phyloP scores from a whole-genome alignment of 2,888 invertebrate species.

The Allolobophora icterica region DNA sequence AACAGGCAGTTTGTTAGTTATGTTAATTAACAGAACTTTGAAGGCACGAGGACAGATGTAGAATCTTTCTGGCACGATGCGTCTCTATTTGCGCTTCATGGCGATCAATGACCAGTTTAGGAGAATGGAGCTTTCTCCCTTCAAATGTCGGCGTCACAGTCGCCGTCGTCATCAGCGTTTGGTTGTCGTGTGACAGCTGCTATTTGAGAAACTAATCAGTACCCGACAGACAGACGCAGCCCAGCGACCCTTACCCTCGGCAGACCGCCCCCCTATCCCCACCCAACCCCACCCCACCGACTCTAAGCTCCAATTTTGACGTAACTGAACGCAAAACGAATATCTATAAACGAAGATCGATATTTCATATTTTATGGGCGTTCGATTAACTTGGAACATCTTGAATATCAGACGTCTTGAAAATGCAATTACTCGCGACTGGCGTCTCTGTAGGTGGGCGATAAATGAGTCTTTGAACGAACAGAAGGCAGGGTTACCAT shows the following conservation, averaged over 20 bases:
- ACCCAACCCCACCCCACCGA: no score
- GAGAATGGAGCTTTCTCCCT: neutral
- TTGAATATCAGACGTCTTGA: neutral
- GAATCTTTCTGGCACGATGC: neutral
- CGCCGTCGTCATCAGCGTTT: no score
- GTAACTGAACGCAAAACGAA: constrained; percentile 17
- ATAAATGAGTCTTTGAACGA: neutral
- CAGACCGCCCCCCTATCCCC: no score
- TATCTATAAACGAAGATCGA: neutral
- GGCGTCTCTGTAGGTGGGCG: neutral
- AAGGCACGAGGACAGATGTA: neutral
- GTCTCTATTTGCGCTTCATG: neutral
- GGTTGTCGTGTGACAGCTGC: neutral
- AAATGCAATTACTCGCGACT: constrained; percentile 2
- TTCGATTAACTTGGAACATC: constrained; percentile 17
- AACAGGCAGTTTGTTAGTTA: neutral
- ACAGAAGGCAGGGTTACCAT: neutral
- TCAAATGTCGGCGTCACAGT: no score
- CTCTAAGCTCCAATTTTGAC: constrained; percentile 2
- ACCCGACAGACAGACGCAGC: neutral
- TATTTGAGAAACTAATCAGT: neutral
- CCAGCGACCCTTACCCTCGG: neutral
- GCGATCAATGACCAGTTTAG: neutral
- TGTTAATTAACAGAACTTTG: neutral
- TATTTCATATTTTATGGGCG: constrained; percentile 11